phyloP scores from a whole-genome alignment of 2,797 vertebrate genomes.

The Pantherophis vulpinus region DNA sequence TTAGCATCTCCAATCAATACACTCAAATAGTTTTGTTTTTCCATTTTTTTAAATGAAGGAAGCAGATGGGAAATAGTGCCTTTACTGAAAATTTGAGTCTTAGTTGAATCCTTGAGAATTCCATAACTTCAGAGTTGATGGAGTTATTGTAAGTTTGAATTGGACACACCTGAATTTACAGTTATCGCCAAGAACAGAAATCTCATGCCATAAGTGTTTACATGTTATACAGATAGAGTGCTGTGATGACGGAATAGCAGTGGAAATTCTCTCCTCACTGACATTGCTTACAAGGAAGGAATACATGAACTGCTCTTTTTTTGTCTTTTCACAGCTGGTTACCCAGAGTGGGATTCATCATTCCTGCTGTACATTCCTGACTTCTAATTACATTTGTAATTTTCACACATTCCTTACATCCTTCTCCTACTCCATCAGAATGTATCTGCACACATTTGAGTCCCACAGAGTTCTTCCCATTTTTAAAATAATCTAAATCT shows the following conservation, averaged over 20 bases:
- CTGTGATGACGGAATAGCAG: neutral
- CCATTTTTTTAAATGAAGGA: neutral
- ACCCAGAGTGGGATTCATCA: neutral
- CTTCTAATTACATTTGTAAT: constrained; percentile 1
- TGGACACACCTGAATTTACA: neutral
- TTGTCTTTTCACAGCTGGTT: constrained; percentile 1
- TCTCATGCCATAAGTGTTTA: neutral
- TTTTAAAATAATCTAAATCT: neutral
- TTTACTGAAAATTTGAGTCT: neutral
- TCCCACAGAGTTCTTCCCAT: neutral
- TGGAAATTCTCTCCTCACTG: neutral
- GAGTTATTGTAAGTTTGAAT: neutral
- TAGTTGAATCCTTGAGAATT: neutral
- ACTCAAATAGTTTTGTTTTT: neutral
- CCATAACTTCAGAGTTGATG: constrained; percentile 36
- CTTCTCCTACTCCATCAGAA: constrained; percentile 6
- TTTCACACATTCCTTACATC: neutral
- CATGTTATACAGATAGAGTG: neutral
- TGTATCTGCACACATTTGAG: neutral
- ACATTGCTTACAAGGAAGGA: neutral
- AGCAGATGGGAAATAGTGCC: neutral
- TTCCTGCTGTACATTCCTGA: constrained; percentile 9
- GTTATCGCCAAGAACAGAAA: neutral
- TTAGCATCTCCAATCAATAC: neutral
- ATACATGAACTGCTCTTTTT: constrained; percentile 15